Conservation (phyloP, 2,888 invertebrate genomes). For the Spicauda simplicius region DNA sequence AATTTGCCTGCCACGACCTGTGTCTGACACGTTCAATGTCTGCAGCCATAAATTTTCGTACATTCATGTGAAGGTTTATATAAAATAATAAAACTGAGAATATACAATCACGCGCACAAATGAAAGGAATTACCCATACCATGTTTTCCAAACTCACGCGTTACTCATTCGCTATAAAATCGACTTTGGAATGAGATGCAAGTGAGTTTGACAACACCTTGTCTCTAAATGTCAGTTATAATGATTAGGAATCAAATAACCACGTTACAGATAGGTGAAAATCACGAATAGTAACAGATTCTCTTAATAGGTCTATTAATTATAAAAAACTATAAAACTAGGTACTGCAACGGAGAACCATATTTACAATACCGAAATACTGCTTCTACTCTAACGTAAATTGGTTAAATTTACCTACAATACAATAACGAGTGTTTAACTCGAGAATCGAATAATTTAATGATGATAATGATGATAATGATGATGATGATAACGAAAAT, state of each 20-base stretch:
- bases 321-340: slow-evolving; percentile 75
- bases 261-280: slow-evolving; percentile 45
- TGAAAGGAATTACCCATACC: slow-evolving; percentile 34
- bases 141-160: slow-evolving; percentile 52
- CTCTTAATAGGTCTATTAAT: slow-evolving; percentile 67
- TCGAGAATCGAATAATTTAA: slow-evolving; percentile 63
- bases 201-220: slow-evolving; percentile 39
- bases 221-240: slow-evolving; percentile 38
- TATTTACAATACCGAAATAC: slow-evolving; percentile 76
- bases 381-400: slow-evolving; percentile 73
- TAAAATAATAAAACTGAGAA: no score
- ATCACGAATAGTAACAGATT: slow-evolving; percentile 45
- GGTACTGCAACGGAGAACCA: slow-evolving; percentile 69
- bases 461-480: no score
- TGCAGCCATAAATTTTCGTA: no score
- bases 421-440: slow-evolving; percentile 64
- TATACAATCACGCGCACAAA: background rate
- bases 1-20: no score
- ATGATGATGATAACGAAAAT: no score
- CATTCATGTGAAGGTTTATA: no score
- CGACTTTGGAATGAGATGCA: slow-evolving; percentile 42
- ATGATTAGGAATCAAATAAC: slow-evolving; percentile 45
- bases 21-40: no score
- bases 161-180: slow-evolving; percentile 42
- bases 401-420: slow-evolving; percentile 65